Evolutionary conservation across 2,888 invertebrate genomes (phyloP).

Genomic region (Hartigia nigra): DNA sequence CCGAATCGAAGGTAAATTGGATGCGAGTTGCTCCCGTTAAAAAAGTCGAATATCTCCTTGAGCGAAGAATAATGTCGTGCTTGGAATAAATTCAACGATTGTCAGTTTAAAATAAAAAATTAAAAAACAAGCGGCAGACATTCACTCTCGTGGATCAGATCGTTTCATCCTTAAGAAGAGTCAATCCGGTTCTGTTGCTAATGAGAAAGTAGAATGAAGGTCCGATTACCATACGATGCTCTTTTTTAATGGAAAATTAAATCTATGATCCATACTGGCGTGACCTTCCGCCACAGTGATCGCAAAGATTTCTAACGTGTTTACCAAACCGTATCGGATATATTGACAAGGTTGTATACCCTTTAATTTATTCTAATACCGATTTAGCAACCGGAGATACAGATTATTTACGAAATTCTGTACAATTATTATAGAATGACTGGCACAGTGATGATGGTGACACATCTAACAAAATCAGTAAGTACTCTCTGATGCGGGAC

Average conservation of each 20-base stretch:
- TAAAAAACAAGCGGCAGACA: not conserved
- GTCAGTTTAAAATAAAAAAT: not conserved
- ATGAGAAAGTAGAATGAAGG: not conserved
- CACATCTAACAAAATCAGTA: not conserved
- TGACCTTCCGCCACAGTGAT: not conserved
- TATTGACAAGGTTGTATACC: not conserved
- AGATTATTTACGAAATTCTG: not conserved
- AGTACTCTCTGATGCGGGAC: not conserved
- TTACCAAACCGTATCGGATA: not conserved
- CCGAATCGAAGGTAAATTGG: not conserved
- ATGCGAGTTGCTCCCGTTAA: not conserved
- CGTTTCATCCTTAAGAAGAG: not conserved
- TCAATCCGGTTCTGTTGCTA: not conserved
- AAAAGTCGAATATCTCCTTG: not conserved
- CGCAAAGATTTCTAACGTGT: not conserved
- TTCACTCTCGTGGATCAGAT: not conserved
- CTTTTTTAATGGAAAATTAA: not conserved
- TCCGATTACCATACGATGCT: not conserved
- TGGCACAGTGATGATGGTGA: not conserved
- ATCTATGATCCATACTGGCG: not conserved
- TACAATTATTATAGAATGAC: not conserved
- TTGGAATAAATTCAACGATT: not conserved
- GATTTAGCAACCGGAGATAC: not conserved
- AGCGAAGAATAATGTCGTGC: not conserved
- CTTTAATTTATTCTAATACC: not conserved